These are phyloP conservation scores for Paraescarpia echinospica DNA, from an alignment of 1,140 invertebrate genomes.

Conservation along the genomic window DNA sequence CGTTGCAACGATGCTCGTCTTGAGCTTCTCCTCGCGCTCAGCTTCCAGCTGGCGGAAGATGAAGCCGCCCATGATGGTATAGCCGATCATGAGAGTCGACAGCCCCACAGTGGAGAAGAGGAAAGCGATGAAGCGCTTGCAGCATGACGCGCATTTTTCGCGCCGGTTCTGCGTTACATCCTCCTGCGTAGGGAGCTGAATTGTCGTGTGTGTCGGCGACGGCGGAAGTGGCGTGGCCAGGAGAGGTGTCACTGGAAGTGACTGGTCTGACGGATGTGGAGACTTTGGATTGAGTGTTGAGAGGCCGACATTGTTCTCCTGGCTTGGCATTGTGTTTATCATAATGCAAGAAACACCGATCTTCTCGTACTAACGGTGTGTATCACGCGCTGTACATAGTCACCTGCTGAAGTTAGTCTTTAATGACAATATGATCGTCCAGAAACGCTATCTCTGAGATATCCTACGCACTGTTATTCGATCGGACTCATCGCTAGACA, in stretches of 20 bases:
- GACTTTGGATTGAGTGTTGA: background rate
- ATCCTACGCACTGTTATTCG: background rate
- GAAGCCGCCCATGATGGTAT: conserved; percentile 87
- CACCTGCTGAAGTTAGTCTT: background rate
- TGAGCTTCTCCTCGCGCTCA: conserved; percentile 59
- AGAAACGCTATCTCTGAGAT: background rate
- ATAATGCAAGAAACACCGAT: background rate
- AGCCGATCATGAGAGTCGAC: conserved; percentile 83
- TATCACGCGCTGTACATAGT: too few relatives aligned
- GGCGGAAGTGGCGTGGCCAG: conserved; percentile 36
- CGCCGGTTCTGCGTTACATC: conserved; percentile 18
- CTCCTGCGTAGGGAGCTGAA: conserved; percentile 14
- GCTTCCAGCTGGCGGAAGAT: conserved; percentile 86
- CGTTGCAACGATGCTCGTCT: conserved; percentile 7
- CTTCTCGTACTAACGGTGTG: background rate
- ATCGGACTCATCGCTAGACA: background rate
- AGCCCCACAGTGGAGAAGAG: conserved; percentile 92
- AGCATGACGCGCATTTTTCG: conserved; percentile 46
- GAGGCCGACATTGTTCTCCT: background rate
- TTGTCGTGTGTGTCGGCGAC: conserved; percentile 3
- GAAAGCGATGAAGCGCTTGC: conserved; percentile 81
- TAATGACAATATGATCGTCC: background rate
- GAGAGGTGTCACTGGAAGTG: background rate
- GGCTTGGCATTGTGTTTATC: background rate
- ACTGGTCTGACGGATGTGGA: background rate